phyloP scores from a whole-genome alignment of 2,888 invertebrate species.

The Drosophila niveifrons region DNA sequence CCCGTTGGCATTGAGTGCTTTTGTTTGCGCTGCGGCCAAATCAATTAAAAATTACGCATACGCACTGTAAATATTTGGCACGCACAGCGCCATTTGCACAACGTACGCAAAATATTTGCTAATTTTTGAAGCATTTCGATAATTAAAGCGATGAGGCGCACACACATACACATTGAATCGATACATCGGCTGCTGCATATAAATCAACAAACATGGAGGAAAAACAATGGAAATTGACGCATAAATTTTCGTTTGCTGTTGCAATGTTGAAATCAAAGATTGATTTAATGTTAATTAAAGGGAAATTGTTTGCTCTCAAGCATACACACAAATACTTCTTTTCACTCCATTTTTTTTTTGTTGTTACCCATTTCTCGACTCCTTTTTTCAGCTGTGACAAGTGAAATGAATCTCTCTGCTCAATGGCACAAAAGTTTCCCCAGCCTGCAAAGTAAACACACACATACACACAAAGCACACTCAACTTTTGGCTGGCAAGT shows the following conservation, averaged over 20 bases:
- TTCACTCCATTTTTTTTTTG: slow-evolving; percentile 16
- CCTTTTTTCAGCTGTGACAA: slow-evolving; percentile 44
- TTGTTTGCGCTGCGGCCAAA: slow-evolving; percentile 74
- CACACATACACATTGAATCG: not conserved
- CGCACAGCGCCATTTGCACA: slow-evolving; percentile 57
- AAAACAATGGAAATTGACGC: slow-evolving; percentile 37
- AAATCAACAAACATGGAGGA: slow-evolving; percentile 5
- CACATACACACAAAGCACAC: slow-evolving; percentile 64
- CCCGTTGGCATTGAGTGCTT: slow-evolving; percentile 39
- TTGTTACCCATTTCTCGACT: not conserved
- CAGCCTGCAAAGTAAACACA: slow-evolving; percentile 67
- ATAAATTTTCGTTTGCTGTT: slow-evolving; percentile 34
- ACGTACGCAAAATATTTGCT: slow-evolving; percentile 63
- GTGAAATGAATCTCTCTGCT: slow-evolving; percentile 71
- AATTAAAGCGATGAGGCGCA: slow-evolving; percentile 44
- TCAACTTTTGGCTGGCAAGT: slow-evolving; percentile 54
- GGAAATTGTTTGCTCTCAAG: slow-evolving; percentile 62
- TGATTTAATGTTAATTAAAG: slow-evolving; percentile 77
- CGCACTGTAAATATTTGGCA: slow-evolving; percentile 76
- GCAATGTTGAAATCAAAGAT: slow-evolving; percentile 50
- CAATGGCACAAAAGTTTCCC: slow-evolving; percentile 48
- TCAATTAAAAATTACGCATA: slow-evolving; percentile 82
- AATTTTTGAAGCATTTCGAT: slow-evolving; percentile 57
- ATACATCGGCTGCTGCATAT: not conserved
- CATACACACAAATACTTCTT: slow-evolving; percentile 54